Conservation (phyloP, 2,113 vertebrate species). For the Cichladusa arquata region DNA sequence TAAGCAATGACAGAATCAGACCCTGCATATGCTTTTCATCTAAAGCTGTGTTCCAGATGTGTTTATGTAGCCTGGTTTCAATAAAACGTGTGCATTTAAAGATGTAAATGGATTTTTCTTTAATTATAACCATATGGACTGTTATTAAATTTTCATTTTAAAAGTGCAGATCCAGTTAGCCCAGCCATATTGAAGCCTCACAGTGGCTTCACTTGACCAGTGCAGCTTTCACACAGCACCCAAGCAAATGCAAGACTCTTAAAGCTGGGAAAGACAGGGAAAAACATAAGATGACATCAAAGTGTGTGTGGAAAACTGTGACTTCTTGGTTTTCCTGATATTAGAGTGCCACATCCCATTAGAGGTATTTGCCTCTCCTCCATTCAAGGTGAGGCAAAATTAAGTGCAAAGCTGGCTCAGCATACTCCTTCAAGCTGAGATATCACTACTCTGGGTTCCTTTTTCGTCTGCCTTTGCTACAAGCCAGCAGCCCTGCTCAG, state of each 20-base stretch:
- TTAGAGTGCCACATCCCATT: neutral
- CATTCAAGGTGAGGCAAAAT: neutral
- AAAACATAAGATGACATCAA: neutral
- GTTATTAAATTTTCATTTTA: conserved; percentile 58
- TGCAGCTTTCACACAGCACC: neutral
- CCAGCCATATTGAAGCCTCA: neutral
- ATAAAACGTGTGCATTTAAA: conserved; percentile 52
- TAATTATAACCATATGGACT: conserved; percentile 55
- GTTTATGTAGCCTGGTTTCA: conserved; percentile 61
- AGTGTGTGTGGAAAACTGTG: neutral
- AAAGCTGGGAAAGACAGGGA: neutral
- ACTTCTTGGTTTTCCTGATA: neutral
- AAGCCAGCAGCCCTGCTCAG: neutral
- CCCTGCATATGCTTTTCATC: conserved; percentile 55
- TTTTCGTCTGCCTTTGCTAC: neutral
- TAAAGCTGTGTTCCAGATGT: conserved; percentile 64
- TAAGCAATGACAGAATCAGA: conserved; percentile 28
- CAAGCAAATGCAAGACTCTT: neutral
- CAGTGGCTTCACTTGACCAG: neutral
- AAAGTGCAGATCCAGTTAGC: conserved; percentile 3
- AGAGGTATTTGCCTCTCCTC: neutral
- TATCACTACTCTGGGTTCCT: too few relatives aligned
- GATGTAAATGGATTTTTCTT: conserved; percentile 67
- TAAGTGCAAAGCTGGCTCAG: neutral
- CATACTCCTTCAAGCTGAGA: neutral